Base-by-base conservation (phyloP, 2,797 vertebrate species). In the Danio kyathit region DNA sequence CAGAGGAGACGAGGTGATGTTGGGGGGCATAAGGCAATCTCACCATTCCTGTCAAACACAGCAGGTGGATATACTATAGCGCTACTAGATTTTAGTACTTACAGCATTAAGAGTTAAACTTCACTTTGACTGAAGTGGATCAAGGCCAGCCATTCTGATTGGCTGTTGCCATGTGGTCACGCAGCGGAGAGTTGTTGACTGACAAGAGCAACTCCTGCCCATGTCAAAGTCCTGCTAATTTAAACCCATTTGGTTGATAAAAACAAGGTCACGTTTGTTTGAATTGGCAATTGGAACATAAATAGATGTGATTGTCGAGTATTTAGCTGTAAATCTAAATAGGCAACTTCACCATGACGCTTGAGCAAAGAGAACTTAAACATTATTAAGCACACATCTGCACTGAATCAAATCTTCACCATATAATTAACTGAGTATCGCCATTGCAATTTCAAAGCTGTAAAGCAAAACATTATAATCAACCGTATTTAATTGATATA, bases 181-280 rank as follows among this genome's bases (percentile, higher is more conserved):
- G 16, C 1, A 61, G 48, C 41, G 16, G 6, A 73, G 60, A 76
- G 44, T 61, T 61, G 54, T 48, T 74, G 14, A 61, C 56, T 49
- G n/a, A 14, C 13, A 59, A 73, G 43, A 60, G 59, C 16, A 14
- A 51, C 46, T 38, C n/a, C 40, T 49, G 43, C 41, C 21, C 19
- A 63, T 74, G 21, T 74, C 71, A 60, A 74, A 74, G 17, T 48
- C 13, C 54, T 29, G n/a, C 40, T 46, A 11, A 74, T 57, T 74
- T 59, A 59, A 73, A 48, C 54, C 19, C 52, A 46, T 74, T 74
- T 56, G 46, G 43, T 74, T 59, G 71, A 74, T 54, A 73, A 60
- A 74, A 74, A 59, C 17, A 59, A 19, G 11, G 38, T 17, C 49
- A 41, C 7, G 29, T 43, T 72, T 72, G 69, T 40, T 72, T 72